Evolutionary conservation across 2,113 vertebrate species (phyloP).

Genomic region (Apodemus speciosus): DNA sequence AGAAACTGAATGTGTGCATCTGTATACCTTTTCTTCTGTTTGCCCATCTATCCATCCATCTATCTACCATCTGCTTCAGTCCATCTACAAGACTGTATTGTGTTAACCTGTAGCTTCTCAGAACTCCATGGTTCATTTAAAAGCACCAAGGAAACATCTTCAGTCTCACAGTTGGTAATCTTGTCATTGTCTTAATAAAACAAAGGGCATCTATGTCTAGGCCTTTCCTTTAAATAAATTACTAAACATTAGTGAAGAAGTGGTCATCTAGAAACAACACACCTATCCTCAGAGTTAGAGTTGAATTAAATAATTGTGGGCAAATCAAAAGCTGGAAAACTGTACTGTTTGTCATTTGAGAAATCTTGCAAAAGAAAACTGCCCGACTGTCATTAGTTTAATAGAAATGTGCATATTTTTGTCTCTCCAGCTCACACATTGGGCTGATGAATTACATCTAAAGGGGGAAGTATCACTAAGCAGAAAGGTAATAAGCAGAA

Average conservation of each 20-base stretch:
- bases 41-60: neutral
- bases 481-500: constrained; percentile 9
- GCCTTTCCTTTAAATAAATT: neutral
- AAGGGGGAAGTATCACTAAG: neutral
- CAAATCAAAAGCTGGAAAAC: neutral
- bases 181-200: neutral
- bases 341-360: neutral
- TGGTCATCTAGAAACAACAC: neutral
- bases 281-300: neutral
- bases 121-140: neutral
- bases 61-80: neutral
- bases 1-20: neutral
- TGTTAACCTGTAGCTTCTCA: neutral
- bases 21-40: neutral
- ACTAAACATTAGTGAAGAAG: neutral
- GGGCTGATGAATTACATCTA: neutral
- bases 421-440: neutral
- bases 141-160: neutral
- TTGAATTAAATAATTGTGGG: neutral
- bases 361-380: neutral
- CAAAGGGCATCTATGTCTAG: neutral
- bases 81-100: neutral
- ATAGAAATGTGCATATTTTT: neutral
- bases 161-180: neutral
- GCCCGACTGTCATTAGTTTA: neutral